Evolutionary conservation across 2,113 vertebrate species (phyloP).

Genomic region (Ursus arctos): DNA sequence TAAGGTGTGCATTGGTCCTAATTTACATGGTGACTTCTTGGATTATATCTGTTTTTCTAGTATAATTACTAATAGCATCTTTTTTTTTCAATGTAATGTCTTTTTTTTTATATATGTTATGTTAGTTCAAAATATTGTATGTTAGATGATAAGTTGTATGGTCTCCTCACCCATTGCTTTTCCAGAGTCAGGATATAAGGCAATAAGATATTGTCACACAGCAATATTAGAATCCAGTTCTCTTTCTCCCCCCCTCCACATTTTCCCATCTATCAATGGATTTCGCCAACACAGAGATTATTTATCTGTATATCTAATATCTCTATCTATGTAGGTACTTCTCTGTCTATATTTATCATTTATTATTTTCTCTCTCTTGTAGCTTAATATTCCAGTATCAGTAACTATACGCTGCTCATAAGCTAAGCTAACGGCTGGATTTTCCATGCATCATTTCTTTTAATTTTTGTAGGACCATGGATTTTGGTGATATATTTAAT

Average conservation of each 20-base stretch:
- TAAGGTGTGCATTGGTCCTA: neutral
- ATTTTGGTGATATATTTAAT: neutral
- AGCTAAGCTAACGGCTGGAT: neutral
- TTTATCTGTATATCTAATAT: neutral
- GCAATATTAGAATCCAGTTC: neutral
- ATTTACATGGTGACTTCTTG: neutral
- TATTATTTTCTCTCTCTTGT: neutral
- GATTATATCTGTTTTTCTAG: neutral
- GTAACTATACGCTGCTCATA: neutral
- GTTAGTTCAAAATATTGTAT: neutral
- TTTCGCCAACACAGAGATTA: neutral
- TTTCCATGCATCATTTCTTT: neutral
- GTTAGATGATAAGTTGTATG: neutral
- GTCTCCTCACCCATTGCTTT: neutral
- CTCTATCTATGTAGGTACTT: neutral
- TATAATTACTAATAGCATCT: neutral
- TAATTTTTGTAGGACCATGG: neutral
- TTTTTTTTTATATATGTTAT: too few relatives aligned
- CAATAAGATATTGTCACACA: neutral
- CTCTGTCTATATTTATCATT: neutral
- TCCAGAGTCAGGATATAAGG: neutral
- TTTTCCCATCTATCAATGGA: neutral
- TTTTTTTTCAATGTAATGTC: neutral
- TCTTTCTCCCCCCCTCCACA: neutral
- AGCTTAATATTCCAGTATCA: neutral